Conservation (phyloP, 1,140 invertebrate species). For the Cylas formicarius region DNA sequence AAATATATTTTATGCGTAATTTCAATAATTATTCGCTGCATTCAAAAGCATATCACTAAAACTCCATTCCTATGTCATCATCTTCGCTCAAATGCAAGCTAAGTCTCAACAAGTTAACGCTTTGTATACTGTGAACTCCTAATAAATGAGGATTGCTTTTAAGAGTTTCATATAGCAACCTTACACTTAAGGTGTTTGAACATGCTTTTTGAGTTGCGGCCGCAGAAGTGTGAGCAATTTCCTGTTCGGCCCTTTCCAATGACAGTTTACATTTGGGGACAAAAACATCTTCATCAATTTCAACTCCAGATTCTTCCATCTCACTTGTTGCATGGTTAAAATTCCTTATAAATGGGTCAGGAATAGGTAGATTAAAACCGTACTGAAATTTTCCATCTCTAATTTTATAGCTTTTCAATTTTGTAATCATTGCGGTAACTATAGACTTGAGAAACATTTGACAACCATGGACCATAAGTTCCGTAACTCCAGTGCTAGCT, state of each 20-base stretch:
- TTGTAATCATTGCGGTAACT: constrained; percentile 46
- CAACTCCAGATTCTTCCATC: constrained; percentile 29
- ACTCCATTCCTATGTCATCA: no score
- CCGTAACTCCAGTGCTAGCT: constrained; percentile 31
- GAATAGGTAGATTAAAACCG: constrained; percentile 46
- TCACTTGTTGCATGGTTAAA: constrained; percentile 38
- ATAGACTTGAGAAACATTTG: constrained; percentile 49
- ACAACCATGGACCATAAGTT: constrained; percentile 33
- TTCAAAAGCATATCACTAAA: no score
- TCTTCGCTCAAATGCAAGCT: constrained; percentile 8
- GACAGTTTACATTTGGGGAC: constrained; percentile 28
- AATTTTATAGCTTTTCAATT: constrained; percentile 48
- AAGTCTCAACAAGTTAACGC: constrained; percentile 16
- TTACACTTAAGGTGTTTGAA: constrained; percentile 7
- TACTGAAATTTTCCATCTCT: constrained; percentile 47
- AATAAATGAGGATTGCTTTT: constrained; percentile 18
- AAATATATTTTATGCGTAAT: no score
- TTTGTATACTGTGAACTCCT: constrained; percentile 17
- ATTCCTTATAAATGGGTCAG: constrained; percentile 50
- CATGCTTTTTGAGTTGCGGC: constrained; percentile 24
- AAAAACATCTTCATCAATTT: constrained; percentile 32
- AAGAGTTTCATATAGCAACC: constrained; percentile 16
- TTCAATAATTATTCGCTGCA: no score
- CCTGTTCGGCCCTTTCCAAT: constrained; percentile 33
- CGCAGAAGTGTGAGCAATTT: constrained; percentile 36